These are phyloP conservation scores for Masticophis lateralis DNA, from an alignment of 2,797 vertebrate genomes.

Conservation along the genomic window DNA sequence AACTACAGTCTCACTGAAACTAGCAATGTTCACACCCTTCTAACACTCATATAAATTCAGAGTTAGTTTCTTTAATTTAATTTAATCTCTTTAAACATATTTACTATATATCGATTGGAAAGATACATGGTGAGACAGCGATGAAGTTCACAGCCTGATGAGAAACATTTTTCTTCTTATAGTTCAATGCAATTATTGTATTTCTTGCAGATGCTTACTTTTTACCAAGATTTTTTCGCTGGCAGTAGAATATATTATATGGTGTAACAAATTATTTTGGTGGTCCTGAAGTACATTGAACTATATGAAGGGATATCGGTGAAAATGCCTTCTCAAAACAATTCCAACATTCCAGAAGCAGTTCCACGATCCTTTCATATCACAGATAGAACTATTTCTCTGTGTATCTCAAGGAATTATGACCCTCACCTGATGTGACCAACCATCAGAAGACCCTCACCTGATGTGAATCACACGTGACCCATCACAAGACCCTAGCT, in stretches of 20 bases:
- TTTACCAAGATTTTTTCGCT: neutral
- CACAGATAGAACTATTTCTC: neutral
- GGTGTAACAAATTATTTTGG: neutral
- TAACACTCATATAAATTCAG: neutral
- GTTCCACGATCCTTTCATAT: neutral
- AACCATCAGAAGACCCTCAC: no score
- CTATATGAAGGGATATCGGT: neutral
- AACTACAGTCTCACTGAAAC: neutral
- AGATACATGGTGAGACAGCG: constrained; percentile 18
- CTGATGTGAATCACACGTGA: no score
- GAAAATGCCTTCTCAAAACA: neutral
- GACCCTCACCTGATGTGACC: neutral
- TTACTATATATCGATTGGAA: neutral
- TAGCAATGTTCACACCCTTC: neutral
- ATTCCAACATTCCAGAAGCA: fast-evolving
- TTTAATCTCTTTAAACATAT: neutral
- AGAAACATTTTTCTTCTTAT: constrained; percentile 16
- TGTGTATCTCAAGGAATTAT: neutral
- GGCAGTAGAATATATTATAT: neutral
- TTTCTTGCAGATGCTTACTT: neutral
- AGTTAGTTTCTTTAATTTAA: constrained; percentile 7
- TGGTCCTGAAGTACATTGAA: neutral
- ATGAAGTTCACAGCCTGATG: constrained; percentile 42
- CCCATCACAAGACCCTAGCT: no score
- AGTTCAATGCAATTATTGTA: neutral